Evolutionary conservation across 2,888 invertebrate species (phyloP).

Genomic region (Sinelater perroti): DNA sequence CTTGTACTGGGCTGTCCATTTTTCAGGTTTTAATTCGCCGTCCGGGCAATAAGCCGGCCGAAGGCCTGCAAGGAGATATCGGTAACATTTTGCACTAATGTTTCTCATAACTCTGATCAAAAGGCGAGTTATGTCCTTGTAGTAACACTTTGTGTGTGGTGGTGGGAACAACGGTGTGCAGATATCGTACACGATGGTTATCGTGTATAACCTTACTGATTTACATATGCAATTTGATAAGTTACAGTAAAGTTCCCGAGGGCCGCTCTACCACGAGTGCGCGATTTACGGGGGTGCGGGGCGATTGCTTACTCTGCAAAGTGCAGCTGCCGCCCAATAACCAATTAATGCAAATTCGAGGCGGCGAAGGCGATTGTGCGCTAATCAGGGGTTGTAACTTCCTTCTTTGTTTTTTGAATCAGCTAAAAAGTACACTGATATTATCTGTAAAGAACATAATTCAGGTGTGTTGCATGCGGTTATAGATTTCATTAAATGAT

Average conservation of each 20-base stretch:
- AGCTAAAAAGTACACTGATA: too few relatives aligned
- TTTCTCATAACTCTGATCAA: slow-evolving; percentile 54
- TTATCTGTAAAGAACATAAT: too few relatives aligned
- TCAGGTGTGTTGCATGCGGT: too few relatives aligned
- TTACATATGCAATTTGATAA: slow-evolving; percentile 46
- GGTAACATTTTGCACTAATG: slow-evolving; percentile 56
- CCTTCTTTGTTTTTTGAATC: too few relatives aligned
- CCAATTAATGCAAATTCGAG: not conserved
- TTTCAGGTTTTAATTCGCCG: slow-evolving; percentile 1
- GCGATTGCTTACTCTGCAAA: not conserved
- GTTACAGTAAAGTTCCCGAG: slow-evolving; percentile 9
- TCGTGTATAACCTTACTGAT: slow-evolving; percentile 49
- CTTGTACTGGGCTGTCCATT: too few relatives aligned
- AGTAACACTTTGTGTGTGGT: slow-evolving; percentile 54
- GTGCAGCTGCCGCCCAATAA: not conserved
- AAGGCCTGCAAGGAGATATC: slow-evolving; percentile 54
- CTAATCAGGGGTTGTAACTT: too few relatives aligned
- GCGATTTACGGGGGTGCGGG: not conserved
- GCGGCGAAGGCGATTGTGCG: too few relatives aligned
- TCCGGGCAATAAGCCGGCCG: not conserved
- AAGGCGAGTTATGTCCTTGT: slow-evolving; percentile 54
- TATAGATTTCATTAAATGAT: too few relatives aligned
- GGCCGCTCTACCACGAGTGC: not conserved
- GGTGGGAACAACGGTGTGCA: slow-evolving; percentile 44
- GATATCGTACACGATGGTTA: slow-evolving; percentile 47